Base-by-base conservation (phyloP, 2,888 invertebrate genomes). In the Melanophora roralis region DNA sequence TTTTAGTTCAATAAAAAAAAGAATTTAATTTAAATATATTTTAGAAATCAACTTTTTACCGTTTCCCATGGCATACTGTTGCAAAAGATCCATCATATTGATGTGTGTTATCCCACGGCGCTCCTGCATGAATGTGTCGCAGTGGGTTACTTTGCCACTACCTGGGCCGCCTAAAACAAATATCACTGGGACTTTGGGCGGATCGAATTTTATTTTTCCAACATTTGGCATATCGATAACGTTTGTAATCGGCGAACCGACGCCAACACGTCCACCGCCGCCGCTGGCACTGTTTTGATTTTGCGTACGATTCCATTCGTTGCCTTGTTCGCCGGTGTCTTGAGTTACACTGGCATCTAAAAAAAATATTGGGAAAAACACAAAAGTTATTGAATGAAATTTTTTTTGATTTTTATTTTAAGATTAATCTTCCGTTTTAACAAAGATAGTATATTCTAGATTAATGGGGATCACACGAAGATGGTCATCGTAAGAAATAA, bases 131-230 rank as follows among this genome's bases (percentile, higher is more conserved):
- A 96, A 91, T 86, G 94, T 95, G 90, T 97, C 97, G 91, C 98
- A 98, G 90, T 98, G 98, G 86, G 98, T 98, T 92, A 98, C 98
- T 94, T 98, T 98, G 53, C 98, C 98, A 90, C 97, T 97, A 85
- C 98, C 98, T 83, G 98, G 98, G 82, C 98, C 98, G 86, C 98
- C 96, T 89, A 96, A 92, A 83, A 97, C 93, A 90, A 96, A 96
- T 91, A 97, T 95, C 88, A 97, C 96, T 75, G 96, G 96, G 86
- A 96, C 95, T 89, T 93, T 94, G 59, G 96, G 96, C 83, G 94
- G 92, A 91, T 96, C 95, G 90, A 96, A 96, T 89, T 95, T 95
- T 90, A 96, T 94, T 85, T 94, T 93, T 86, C 94, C 94, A 83
- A 92, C 92, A 91, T 95, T 96, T 89, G 94, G 95, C 93, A 94